Evolutionary conservation across 2,888 invertebrate genomes (phyloP), one percentile per base, ranked within the genome.

Genomic region (Andrena praecox): DNA sequence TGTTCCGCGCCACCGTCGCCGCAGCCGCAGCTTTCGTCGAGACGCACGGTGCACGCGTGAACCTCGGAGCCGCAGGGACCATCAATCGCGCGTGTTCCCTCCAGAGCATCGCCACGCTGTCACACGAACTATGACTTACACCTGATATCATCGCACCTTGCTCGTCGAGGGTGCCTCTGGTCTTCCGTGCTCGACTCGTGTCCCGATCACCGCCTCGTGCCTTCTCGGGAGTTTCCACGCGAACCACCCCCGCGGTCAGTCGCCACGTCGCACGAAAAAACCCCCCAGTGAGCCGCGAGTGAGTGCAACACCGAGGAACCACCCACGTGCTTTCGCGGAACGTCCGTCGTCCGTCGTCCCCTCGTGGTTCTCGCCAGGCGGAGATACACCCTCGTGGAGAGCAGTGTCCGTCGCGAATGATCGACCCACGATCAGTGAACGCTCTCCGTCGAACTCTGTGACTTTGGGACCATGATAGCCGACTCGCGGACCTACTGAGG

Each of bases 261-360:
- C 64, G 42, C 20, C 10, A 16, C n/a, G 8, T 35, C 52, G 20
- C 5, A 16, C 54, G 54, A 16, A 24, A n/a, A 54, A 27, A 10
- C 3, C 3, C 24, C 16, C 27, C 35, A 31, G 79, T 78, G 79
- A 52, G 64, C 60, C 69, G 69, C 62, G 59, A 80, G 80, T 80
- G 80, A 27, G 80, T 79, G 66, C 71, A 60, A 48, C 8, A 52
- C 29, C 27, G 52, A 20, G 50, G 33, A 10, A 66, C 48, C 20
- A 56, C 52, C 69, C 80, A 80, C 80, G 80, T 80, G 80, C 80
- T 79, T 52, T 79, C 66, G 59, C 56, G 60, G 20, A 20, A 20
- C 20, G 20, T 20, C 20, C 20, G 20, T 20, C 20, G 20, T 20
- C 20, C 20, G 20, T 20, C 20, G 20, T 20, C 8, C 48, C 50